phyloP scores from a whole-genome alignment of 2,797 vertebrate species.

The Vespertilio murinus region DNA sequence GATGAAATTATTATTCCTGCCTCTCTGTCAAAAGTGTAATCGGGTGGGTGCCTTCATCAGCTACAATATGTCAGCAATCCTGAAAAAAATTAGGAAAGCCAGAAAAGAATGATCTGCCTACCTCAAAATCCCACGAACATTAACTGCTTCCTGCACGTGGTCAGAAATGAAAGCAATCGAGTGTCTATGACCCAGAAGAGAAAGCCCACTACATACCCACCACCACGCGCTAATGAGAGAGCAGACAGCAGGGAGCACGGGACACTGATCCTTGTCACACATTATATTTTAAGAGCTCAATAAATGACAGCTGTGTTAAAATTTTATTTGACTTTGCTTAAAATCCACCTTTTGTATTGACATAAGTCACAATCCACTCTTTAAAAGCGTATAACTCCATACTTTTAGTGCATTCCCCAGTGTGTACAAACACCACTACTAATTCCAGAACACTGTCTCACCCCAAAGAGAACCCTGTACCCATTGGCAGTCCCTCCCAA shows the following conservation, averaged over 20 bases:
- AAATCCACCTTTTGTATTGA: neutral
- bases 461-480: neutral
- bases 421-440: neutral
- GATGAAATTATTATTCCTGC: neutral
- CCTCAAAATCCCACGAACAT: neutral
- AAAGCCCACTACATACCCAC: neutral
- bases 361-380: neutral
- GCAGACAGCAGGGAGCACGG: neutral
- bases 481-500: neutral
- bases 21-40: neutral
- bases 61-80: neutral
- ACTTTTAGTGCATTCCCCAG: neutral
- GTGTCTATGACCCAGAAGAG: neutral
- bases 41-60: neutral
- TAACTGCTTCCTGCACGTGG: neutral
- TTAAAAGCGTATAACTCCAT: neutral
- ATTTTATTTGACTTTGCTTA: neutral
- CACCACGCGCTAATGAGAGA: rapidly evolving
- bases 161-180: neutral
- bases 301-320: neutral
- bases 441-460: neutral
- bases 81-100: neutral
- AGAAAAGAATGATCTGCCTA: neutral
- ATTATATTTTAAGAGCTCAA: neutral
- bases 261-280: neutral